A percentile compares a stretch with the other conserved stretches of the same genome.
phyloP scores from a whole-genome alignment of 2,888 invertebrate species.

The Brenthis ino region DNA sequence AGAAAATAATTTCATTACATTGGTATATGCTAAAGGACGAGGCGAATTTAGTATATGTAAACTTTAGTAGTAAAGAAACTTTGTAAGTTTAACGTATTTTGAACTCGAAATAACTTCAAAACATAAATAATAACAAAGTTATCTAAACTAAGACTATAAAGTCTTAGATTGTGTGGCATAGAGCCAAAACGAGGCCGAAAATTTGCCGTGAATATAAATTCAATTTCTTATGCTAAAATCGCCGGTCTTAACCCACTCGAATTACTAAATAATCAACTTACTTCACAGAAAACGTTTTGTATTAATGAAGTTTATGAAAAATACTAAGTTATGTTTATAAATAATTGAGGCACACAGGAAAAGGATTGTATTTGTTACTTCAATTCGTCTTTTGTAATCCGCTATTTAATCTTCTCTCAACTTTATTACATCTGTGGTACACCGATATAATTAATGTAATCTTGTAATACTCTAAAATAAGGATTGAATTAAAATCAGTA shows the following conservation, averaged over 20 bases:
- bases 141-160: conserved; percentile 36
- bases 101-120: conserved; percentile 20
- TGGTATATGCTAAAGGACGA: conserved; percentile 5
- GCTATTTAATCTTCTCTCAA: too few relatives aligned
- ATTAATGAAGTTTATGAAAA: neutral
- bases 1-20: neutral
- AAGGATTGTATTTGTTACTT: too few relatives aligned
- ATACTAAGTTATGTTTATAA: too few relatives aligned
- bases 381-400: too few relatives aligned
- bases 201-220: conserved; percentile 20
- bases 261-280: neutral
- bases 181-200: conserved; percentile 28
- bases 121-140: conserved; percentile 35
- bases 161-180: conserved; percentile 31
- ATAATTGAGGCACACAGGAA: too few relatives aligned
- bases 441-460: too few relatives aligned
- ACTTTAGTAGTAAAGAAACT: conserved; percentile 11
- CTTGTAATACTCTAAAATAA: too few relatives aligned
- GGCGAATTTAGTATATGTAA: neutral
- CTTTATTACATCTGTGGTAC: too few relatives aligned
- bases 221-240: conserved; percentile 23
- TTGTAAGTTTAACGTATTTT: neutral
- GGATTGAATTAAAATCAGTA: too few relatives aligned
- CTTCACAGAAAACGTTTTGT: neutral
- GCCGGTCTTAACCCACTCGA: conserved; percentile 1